phyloP scores from a whole-genome alignment of 2,888 invertebrate species.

The Ornithoptera alexandrae region DNA sequence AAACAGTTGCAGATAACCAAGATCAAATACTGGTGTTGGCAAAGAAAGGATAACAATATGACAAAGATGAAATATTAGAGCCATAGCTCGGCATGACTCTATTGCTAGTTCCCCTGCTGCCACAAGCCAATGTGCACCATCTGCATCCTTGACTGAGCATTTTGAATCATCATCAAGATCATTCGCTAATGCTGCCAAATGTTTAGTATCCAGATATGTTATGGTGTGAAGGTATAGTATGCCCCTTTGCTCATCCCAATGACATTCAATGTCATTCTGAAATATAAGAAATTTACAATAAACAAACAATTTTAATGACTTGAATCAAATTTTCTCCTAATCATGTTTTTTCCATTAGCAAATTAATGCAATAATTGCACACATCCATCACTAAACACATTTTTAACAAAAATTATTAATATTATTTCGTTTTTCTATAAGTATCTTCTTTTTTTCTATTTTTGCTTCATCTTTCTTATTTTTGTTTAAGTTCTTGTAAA shows the following conservation, averaged over 20 bases:
- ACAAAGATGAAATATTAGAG: constrained; percentile 88
- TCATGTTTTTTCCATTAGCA: no score
- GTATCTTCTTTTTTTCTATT: no score
- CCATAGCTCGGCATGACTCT: constrained; percentile 83
- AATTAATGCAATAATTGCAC: no score
- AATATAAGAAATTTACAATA: constrained; percentile 28
- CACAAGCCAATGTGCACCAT: constrained; percentile 82
- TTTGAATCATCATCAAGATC: constrained; percentile 57
- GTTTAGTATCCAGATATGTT: constrained; percentile 67
- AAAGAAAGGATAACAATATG: constrained; percentile 84
- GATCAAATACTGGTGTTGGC: constrained; percentile 84
- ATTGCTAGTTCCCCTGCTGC: constrained; percentile 73
- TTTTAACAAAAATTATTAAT: no score
- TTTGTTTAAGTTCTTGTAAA: no score
- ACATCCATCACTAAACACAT: no score
- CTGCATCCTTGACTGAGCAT: constrained; percentile 65
- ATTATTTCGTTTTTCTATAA: no score
- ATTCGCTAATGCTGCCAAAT: constrained; percentile 53
- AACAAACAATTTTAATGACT: no score
- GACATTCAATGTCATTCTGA: constrained; percentile 80
- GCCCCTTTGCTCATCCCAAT: constrained; percentile 76
- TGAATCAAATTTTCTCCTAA: no score
- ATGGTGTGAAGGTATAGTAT: constrained; percentile 78
- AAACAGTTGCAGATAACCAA: constrained; percentile 88
- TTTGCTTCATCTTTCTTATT: no score